Conservation (phyloP, 1,140 invertebrate species). For the Drosophila repletoides region DNA sequence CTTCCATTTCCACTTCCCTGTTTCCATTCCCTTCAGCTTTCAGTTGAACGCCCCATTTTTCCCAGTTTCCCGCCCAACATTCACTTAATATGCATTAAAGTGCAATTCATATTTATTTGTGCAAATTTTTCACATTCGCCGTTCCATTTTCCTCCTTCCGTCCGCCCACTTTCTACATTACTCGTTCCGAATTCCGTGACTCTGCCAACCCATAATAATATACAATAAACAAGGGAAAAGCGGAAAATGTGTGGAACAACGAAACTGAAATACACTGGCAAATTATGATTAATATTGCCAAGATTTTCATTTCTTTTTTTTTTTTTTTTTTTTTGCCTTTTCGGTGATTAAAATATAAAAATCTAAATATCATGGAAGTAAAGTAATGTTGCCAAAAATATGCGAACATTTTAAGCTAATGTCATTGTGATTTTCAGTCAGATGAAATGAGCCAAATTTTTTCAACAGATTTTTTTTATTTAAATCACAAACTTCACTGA, state of each 20-base stretch:
- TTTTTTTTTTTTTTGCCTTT: too few species aligned
- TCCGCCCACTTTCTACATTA: neutral
- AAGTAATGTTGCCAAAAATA: too few species aligned
- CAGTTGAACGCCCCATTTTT: too few species aligned
- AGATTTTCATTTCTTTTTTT: too few species aligned
- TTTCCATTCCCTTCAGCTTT: neutral
- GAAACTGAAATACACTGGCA: conserved; percentile 5
- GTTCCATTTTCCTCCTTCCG: conserved; percentile 22
- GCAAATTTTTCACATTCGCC: conserved; percentile 73
- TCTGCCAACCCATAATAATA: conserved; percentile 5
- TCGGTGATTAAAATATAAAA: too few species aligned
- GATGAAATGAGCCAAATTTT: too few species aligned
- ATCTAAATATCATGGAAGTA: too few species aligned
- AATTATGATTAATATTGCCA: neutral
- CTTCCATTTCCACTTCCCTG: neutral
- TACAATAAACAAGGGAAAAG: neutral
- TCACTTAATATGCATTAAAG: conserved; percentile 78
- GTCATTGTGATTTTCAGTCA: too few species aligned
- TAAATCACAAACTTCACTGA: too few species aligned
- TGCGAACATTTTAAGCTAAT: too few species aligned
- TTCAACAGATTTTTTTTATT: too few species aligned
- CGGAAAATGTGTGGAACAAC: neutral
- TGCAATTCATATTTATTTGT: conserved; percentile 81
- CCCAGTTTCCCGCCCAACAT: conserved; percentile 31
- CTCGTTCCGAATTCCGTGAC: neutral